phyloP scores from a whole-genome alignment of 2,888 invertebrate genomes.

The Noctua pronuba region DNA sequence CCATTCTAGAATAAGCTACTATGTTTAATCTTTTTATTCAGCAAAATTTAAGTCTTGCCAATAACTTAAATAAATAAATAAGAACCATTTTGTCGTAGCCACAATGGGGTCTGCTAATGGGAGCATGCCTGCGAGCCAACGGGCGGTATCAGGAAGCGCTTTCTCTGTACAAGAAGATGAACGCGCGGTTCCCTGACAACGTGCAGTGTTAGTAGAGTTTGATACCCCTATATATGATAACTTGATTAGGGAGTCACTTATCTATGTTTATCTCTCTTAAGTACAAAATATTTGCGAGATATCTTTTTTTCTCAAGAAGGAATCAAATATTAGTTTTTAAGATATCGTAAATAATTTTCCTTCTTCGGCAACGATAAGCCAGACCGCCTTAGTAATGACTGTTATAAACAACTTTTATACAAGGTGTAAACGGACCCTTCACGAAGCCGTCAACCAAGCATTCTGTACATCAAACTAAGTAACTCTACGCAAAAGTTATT shows the following conservation, averaged over 20 bases:
- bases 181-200: conserved; percentile 98
- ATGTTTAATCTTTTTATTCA: background rate
- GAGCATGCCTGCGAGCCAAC: conserved; percentile 94
- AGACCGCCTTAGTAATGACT: background rate
- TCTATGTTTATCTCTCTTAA: background rate
- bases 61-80: background rate
- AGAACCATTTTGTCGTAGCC: conserved; percentile 85
- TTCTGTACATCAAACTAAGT: too few species aligned
- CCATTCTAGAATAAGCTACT: background rate
- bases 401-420: background rate
- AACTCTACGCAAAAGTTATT: too few species aligned
- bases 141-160: conserved; percentile 96
- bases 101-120: conserved; percentile 95
- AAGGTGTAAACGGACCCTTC: too few species aligned
- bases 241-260: background rate
- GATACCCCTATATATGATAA: background rate
- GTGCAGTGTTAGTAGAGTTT: conserved; percentile 93
- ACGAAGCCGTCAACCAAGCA: too few species aligned
- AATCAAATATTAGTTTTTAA: background rate
- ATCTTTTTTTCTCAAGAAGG: background rate
- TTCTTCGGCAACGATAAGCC: background rate
- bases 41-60: background rate
- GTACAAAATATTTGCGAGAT: background rate
- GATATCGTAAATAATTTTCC: background rate
- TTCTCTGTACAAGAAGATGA: conserved; percentile 95